Percentiles rank a stretch among this genome's conserved stretches.
Evolutionary conservation across 2,113 vertebrate genomes (phyloP).

Genomic region (Stercorarius parasiticus): DNA sequence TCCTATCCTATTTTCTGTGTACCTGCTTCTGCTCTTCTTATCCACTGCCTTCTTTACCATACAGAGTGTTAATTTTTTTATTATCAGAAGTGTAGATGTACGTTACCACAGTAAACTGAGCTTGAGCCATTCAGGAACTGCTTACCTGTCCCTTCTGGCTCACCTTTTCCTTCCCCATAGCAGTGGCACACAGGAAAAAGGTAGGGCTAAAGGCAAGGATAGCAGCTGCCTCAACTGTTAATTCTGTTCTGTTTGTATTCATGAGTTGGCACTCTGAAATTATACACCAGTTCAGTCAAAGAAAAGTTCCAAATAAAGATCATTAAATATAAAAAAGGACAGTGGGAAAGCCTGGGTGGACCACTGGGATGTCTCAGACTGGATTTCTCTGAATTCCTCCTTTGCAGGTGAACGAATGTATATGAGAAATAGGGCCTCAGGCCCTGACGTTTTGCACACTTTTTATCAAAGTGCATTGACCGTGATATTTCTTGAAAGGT

Average conservation of each 20-base stretch:
- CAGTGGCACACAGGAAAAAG: neutral
- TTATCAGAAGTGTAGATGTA: neutral
- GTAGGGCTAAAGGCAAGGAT: neutral
- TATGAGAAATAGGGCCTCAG: neutral
- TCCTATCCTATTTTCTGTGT: neutral
- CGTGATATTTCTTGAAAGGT: neutral
- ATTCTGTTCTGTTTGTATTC: neutral
- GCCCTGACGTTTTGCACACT: neutral
- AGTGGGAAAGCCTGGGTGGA: neutral
- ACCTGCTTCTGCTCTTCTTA: neutral
- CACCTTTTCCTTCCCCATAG: neutral
- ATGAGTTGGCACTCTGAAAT: neutral
- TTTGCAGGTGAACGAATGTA: neutral
- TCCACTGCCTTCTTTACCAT: neutral
- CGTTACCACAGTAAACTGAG: neutral
- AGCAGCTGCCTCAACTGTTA: neutral
- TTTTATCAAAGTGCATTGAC: neutral
- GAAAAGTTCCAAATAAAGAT: neutral
- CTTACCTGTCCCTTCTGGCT: neutral
- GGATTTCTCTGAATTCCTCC: neutral
- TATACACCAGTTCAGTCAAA: neutral
- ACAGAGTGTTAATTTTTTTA: neutral
- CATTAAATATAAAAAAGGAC: neutral
- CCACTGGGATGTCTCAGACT: neutral
- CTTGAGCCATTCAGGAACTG: neutral